Evolutionary conservation across 2,113 vertebrate genomes (phyloP).

Genomic region (Lasiurus cinereus): DNA sequence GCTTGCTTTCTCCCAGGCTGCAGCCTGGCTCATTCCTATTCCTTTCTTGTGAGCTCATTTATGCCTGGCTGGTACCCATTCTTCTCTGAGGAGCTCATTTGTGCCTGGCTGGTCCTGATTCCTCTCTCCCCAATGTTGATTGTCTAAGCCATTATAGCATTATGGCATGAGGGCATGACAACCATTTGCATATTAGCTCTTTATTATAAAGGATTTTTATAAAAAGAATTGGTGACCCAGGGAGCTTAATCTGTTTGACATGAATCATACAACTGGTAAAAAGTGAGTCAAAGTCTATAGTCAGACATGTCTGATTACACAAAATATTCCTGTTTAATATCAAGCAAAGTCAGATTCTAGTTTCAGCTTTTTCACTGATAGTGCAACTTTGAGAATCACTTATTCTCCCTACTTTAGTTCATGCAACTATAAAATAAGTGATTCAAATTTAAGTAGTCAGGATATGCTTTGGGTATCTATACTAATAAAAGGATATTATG

Average conservation of each 20-base stretch:
- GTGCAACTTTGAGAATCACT: not conserved
- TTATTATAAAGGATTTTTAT: not conserved
- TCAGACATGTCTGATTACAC: constrained; percentile 3
- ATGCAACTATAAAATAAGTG: not conserved
- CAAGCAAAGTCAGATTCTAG: not conserved
- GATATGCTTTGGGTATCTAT: not conserved
- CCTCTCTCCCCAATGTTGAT: too few relatives aligned
- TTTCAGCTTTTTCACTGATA: not conserved
- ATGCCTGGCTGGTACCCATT: too few relatives aligned
- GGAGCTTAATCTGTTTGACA: not conserved
- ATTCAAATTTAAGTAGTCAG: not conserved
- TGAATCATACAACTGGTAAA: not conserved
- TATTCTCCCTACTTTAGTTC: not conserved
- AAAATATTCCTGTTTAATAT: not conserved
- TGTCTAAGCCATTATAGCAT: too few relatives aligned
- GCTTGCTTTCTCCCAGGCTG: too few relatives aligned
- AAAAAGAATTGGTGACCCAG: not conserved
- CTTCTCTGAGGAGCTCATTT: too few relatives aligned
- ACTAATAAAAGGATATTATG: too few relatives aligned
- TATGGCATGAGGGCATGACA: too few relatives aligned
- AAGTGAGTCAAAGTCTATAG: not conserved
- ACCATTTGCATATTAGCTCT: too few relatives aligned
- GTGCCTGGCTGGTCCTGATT: too few relatives aligned
- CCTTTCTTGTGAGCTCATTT: too few relatives aligned
- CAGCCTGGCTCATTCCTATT: too few relatives aligned